These are phyloP conservation scores for Romanogobio albipinnatus DNA, from an alignment of 2,113 vertebrate genomes.

Conservation along the genomic window DNA sequence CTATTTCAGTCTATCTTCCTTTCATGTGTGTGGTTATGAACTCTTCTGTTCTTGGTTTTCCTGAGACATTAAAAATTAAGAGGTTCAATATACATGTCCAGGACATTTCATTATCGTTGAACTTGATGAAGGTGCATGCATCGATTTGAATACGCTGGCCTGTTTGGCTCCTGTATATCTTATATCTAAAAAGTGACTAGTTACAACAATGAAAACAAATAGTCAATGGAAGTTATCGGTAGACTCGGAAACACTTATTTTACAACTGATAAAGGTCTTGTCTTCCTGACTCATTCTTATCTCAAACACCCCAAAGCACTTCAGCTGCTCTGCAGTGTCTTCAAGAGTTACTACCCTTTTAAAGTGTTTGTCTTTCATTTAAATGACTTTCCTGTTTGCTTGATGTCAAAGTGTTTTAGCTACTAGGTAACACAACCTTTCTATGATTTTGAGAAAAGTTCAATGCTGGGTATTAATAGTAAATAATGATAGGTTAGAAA, in stretches of 20 bases:
- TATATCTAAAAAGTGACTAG: conserved; percentile 26
- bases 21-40: background rate
- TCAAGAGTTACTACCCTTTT: background rate
- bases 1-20: conserved; percentile 1
- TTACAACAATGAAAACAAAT: conserved; percentile 22
- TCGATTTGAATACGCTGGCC: conserved; percentile 15
- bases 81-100: conserved; percentile 34
- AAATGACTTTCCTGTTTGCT: background rate
- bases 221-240: background rate
- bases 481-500: background rate
- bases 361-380: background rate
- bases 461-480: background rate
- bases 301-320: background rate
- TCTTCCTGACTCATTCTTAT: conserved; percentile 15
- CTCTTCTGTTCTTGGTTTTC: conserved; percentile 35
- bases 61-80: conserved; percentile 57
- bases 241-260: conserved; percentile 4
- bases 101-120: conserved; percentile 43
- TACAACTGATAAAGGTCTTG: conserved; percentile 14
- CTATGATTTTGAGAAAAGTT: background rate
- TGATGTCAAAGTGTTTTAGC: background rate
- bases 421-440: background rate
- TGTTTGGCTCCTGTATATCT: conserved; percentile 20
- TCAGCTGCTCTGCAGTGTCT: background rate
- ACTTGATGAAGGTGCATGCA: conserved; percentile 37